These are phyloP conservation scores for Philopedon plagiatum DNA, from an alignment of 2,888 invertebrate species.

Conservation along the genomic window DNA sequence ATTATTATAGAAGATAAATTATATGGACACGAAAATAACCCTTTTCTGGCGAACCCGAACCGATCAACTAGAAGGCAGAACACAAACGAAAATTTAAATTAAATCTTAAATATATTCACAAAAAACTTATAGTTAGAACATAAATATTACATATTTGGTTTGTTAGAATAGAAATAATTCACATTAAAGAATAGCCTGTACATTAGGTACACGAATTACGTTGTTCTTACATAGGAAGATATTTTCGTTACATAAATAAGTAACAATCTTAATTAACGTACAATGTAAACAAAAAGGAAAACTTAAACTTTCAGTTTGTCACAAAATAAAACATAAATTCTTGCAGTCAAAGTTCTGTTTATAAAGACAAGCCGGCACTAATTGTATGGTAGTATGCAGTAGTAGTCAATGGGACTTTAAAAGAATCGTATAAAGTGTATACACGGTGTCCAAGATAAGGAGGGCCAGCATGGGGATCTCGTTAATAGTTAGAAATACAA, in stretches of 20 bases:
- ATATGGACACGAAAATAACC: too few relatives aligned
- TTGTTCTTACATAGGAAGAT: constrained; percentile 25
- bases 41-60: too few relatives aligned
- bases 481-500: too few relatives aligned
- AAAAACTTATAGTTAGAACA: constrained; percentile 55
- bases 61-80: too few relatives aligned
- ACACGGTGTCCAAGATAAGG: too few relatives aligned
- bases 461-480: too few relatives aligned
- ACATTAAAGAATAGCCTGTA: constrained; percentile 54
- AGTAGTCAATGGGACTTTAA: too few relatives aligned
- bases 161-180: constrained; percentile 54
- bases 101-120: constrained; percentile 32
- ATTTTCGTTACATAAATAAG: not conserved
- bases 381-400: not conserved
- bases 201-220: constrained; percentile 47
- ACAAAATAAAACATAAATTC: constrained; percentile 31
- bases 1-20: too few relatives aligned
- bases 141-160: constrained; percentile 62
- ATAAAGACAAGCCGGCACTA: not conserved
- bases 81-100: not conserved
- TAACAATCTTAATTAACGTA: not conserved
- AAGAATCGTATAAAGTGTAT: not conserved
- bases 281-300: constrained; percentile 14
- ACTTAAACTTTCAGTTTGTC: constrained; percentile 31
- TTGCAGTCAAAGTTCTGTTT: constrained; percentile 4